Conservation (phyloP, 2,888 invertebrate genomes). For the Stenchaetothrips biformis region DNA sequence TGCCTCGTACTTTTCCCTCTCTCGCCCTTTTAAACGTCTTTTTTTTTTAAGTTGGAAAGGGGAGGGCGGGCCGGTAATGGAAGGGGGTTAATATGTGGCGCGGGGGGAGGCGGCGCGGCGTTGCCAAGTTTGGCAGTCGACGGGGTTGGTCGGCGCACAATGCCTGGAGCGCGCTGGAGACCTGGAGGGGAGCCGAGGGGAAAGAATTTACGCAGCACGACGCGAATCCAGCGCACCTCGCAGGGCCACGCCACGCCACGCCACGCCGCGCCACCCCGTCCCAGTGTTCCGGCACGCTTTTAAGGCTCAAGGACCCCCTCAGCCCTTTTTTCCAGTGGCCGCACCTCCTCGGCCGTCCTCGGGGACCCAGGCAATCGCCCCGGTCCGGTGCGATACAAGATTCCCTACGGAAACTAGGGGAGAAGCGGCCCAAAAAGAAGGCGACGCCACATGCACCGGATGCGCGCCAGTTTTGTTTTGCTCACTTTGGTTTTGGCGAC, state of each 20-base stretch:
- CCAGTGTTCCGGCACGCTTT: neutral
- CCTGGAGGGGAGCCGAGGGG: neutral
- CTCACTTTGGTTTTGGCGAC: no score
- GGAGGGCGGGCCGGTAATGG: neutral
- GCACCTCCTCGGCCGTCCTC: neutral
- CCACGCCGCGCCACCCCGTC: neutral
- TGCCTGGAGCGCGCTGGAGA: neutral
- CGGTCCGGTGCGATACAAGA: neutral
- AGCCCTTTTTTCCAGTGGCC: neutral
- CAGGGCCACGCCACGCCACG: neutral
- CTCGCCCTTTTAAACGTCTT: no score
- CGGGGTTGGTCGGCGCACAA: slow-evolving; percentile 11
- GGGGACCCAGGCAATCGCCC: neutral
- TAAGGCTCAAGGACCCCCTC: neutral
- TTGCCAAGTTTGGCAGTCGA: slow-evolving; percentile 8
- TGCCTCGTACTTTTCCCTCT: no score
- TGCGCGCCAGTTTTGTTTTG: no score
- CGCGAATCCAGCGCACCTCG: neutral
- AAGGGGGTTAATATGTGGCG: slow-evolving; percentile 12
- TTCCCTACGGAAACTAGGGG: neutral
- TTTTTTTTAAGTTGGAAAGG: no score
- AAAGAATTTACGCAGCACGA: neutral
- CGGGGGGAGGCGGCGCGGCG: slow-evolving; percentile 1
- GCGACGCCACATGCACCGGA: no score
- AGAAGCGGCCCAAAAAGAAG: neutral